phyloP scores from a whole-genome alignment of 2,797 vertebrate species.

The Dromococcyx pavoninus region DNA sequence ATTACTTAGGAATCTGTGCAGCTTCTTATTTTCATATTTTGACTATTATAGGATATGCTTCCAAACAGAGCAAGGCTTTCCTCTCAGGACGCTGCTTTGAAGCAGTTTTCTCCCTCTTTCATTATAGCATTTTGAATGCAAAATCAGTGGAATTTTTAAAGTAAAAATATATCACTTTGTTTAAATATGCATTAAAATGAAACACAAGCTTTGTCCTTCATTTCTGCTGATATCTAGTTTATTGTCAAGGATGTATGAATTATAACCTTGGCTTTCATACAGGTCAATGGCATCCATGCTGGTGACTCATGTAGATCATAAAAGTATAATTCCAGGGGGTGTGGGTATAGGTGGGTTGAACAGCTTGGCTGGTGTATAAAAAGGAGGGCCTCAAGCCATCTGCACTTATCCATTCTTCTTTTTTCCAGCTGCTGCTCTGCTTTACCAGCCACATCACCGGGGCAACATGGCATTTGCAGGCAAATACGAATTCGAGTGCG shows the following conservation, averaged over 20 bases:
- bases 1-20: background rate
- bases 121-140: background rate
- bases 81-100: background rate
- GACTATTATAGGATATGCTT: background rate
- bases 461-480: slow-evolving; percentile 87
- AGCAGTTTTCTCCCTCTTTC: background rate
- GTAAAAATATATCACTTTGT: background rate
- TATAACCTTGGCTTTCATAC: background rate
- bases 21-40: background rate
- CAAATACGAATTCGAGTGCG: slow-evolving; percentile 87
- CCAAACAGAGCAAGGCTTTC: background rate
- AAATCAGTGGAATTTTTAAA: background rate
- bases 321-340: slow-evolving; percentile 40
- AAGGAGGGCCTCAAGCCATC: background rate
- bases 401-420: background rate
- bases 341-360: slow-evolving; percentile 30
- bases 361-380: slow-evolving; percentile 63
- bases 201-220: background rate
- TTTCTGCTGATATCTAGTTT: slow-evolving; percentile 11
- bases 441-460: background rate
- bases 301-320: slow-evolving; percentile 52
- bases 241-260: background rate
- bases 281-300: slow-evolving; percentile 66
- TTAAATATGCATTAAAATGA: background rate
- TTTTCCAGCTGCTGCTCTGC: background rate